A percentile compares a stretch with the other conserved stretches of the same genome.
Evolutionary conservation across 1,140 invertebrate genomes (phyloP).

Genomic region (Megathymus violae): DNA sequence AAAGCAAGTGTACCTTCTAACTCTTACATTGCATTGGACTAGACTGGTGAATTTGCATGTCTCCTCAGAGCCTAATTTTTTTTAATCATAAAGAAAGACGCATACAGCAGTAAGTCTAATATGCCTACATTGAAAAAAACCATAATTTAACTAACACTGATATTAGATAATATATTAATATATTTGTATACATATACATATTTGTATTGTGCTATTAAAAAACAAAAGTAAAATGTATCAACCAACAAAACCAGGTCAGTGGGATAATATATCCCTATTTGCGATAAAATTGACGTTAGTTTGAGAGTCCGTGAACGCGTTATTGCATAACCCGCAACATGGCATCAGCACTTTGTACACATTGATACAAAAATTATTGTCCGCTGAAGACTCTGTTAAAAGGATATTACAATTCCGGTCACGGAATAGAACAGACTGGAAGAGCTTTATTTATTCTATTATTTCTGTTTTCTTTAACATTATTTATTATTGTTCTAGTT

Average conservation of each 20-base stretch:
- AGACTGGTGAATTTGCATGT: too few species aligned
- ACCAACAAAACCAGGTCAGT: background rate
- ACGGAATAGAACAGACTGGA: constrained; percentile 41
- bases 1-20: too few species aligned
- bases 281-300: constrained; percentile 18
- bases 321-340: constrained; percentile 2
- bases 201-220: background rate
- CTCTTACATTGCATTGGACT: too few species aligned
- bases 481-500: constrained; percentile 42
- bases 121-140: too few species aligned
- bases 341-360: background rate
- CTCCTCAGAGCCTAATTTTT: too few species aligned
- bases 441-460: constrained; percentile 34
- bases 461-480: constrained; percentile 32
- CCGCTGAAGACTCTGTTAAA: constrained; percentile 49
- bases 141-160: too few species aligned
- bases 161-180: too few species aligned
- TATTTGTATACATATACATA: too few species aligned
- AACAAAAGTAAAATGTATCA: too few species aligned
- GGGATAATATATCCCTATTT: constrained; percentile 8
- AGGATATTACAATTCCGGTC: constrained; percentile 61
- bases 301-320: constrained; percentile 9
- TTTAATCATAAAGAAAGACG: too few species aligned
- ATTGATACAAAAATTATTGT: constrained; percentile 57
- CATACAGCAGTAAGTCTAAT: too few species aligned